A percentile compares a stretch with the other conserved stretches of the same genome.
Evolutionary conservation across 2,888 invertebrate species (phyloP).

Genomic region (Suillia variegata): DNA sequence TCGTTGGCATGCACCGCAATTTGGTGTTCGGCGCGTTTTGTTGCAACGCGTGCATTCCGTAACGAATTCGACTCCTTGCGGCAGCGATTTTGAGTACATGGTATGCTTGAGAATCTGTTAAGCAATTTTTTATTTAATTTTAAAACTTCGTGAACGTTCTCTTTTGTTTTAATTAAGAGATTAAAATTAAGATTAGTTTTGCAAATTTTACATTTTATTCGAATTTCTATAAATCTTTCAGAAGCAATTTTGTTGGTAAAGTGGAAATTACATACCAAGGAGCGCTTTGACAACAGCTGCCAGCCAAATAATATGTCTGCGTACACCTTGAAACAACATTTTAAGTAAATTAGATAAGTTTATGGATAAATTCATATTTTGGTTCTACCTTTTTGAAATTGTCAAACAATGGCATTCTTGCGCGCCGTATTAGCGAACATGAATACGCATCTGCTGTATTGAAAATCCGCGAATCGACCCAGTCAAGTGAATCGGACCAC

Average conservation of each 20-base stretch:
- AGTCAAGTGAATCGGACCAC: conserved; percentile 84
- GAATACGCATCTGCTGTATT: conserved; percentile 43
- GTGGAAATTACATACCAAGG: too few relatives aligned
- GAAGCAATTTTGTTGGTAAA: too few relatives aligned
- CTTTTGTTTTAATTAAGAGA: too few relatives aligned
- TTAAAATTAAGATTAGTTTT: too few relatives aligned
- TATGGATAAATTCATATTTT: too few relatives aligned
- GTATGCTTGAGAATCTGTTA: conserved; percentile 70
- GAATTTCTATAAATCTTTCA: neutral
- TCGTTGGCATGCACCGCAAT: conserved; percentile 75
- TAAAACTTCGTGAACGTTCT: too few relatives aligned
- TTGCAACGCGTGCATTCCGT: conserved; percentile 76
- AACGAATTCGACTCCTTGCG: conserved; percentile 74
- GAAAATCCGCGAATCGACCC: conserved; percentile 41
- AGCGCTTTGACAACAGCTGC: conserved; percentile 78
- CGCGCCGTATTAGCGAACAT: conserved; percentile 52
- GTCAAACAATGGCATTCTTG: conserved; percentile 68
- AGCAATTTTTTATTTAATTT: neutral
- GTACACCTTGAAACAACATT: too few relatives aligned
- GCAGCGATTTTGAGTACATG: conserved; percentile 60
- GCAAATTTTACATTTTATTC: neutral
- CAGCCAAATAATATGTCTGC: conserved; percentile 88
- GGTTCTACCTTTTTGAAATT: conserved; percentile 82
- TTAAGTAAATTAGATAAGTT: too few relatives aligned
- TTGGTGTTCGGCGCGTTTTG: conserved; percentile 70